phyloP scores from a whole-genome alignment of 2,113 vertebrate species.

The Hydrochoerus hydrochaeris region DNA sequence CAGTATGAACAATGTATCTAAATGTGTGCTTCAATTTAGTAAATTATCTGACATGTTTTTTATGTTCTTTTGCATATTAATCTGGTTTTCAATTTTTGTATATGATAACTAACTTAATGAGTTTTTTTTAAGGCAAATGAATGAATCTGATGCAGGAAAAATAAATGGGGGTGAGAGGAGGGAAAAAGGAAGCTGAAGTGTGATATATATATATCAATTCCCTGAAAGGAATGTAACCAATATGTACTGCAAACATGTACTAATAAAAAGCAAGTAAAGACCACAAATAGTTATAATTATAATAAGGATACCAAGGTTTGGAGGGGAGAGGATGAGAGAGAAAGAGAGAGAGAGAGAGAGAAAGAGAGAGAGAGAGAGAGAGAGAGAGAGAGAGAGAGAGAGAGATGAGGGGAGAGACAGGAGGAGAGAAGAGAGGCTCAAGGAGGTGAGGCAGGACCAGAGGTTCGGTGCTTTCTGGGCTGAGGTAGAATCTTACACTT shows the following conservation, averaged over 20 bases:
- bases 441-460: background rate
- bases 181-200: background rate
- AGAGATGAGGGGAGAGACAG: background rate
- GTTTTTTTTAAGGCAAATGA: background rate
- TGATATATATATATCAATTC: background rate
- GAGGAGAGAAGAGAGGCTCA: background rate
- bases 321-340: background rate
- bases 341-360: background rate
- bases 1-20: background rate
- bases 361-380: rapidly evolving
- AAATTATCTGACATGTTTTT: background rate
- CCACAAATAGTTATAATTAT: background rate
- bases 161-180: background rate
- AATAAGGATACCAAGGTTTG: background rate
- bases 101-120: background rate
- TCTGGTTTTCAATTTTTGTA: background rate
- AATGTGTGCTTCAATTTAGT: background rate
- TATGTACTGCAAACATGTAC: background rate
- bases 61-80: background rate
- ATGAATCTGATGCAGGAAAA: background rate
- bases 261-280: background rate
- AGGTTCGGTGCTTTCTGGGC: background rate
- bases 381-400: too few species aligned
- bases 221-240: background rate
- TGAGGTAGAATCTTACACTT: background rate